Conservation (phyloP, 2,888 invertebrate genomes). For the Pammene fasciana region DNA sequence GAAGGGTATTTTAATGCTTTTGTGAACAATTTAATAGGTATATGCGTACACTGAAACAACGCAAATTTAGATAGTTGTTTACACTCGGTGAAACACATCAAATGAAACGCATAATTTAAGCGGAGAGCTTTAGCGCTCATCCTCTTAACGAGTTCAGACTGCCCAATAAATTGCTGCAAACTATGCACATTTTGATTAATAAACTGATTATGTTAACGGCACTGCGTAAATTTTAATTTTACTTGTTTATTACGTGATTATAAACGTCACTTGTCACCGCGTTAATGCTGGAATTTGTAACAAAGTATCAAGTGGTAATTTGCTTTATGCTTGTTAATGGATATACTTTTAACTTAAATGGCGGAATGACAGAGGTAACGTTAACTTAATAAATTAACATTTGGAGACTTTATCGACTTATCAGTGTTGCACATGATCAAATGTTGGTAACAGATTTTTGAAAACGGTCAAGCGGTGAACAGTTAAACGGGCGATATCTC, state of each 20-base stretch:
- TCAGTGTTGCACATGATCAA: background rate
- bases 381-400: background rate
- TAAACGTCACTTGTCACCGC: constrained; percentile 56
- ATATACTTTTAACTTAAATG: background rate
- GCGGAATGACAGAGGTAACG: background rate
- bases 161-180: constrained; percentile 72
- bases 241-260: constrained; percentile 59
- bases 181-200: constrained; percentile 71
- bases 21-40: constrained; percentile 1
- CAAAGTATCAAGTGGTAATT: constrained; percentile 27
- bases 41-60: constrained; percentile 4
- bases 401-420: background rate
- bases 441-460: constrained; percentile 1
- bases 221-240: constrained; percentile 63
- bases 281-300: constrained; percentile 35
- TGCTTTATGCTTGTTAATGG: constrained; percentile 7
- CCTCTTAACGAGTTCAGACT: constrained; percentile 70
- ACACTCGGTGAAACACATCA: constrained; percentile 59
- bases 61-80: constrained; percentile 56
- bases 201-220: constrained; percentile 69
- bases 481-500: constrained; percentile 26
- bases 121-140: constrained; percentile 67
- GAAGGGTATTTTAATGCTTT: constrained; percentile 8
- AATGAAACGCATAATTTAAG: constrained; percentile 63
- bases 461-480: constrained; percentile 32